Base-by-base conservation (phyloP, 2,888 invertebrate genomes). In the Monopis laevigella region DNA sequence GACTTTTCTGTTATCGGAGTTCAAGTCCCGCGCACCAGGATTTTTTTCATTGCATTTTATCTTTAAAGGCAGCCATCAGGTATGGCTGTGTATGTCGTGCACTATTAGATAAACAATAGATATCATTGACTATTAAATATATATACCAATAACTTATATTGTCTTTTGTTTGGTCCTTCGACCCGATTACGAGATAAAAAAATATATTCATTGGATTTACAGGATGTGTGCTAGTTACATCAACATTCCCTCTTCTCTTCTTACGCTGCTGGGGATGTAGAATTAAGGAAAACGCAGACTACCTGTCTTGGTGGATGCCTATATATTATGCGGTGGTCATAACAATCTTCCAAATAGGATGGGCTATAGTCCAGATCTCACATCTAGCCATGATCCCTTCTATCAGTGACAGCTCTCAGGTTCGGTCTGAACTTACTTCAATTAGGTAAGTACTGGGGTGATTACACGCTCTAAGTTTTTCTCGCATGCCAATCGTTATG, bases 321-420 rank as follows among this genome's bases (percentile, higher is more conserved):
- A 51, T 83, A 2, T 85, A 85, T 61, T 86, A 86, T 51, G 73
- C 81, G 1, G 53, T 72, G 21, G 74, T 84, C 43, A 90, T 93
- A 48, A 66, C 84, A 7, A 72, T 94, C 50, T 94, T 95, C 69
- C 96, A 97, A 77, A 89, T 92, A 50, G 96, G 96, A 8, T 97
- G 96, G 96, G 96, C 97, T 0, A 82, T 92, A 5, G 92, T 92
- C 1, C 96, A 97, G 80, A 95, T 97, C 53, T 91, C 95, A 1
- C 97, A 97, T 71, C 82, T 97, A 42, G 88, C 96, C 1, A 87
- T 97, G 66, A 95, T 96, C 53, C 94, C 96, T 1, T 86, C 88
- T 40, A 83, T 94, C 43, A 86, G 92, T 0, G 85, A 86, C 34
- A 84, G 85, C 48, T 81, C 88, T 35, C 77, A 86, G 49, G 85